Base-by-base conservation (phyloP, 2,113 vertebrate species). In the Pavo muticus region DNA sequence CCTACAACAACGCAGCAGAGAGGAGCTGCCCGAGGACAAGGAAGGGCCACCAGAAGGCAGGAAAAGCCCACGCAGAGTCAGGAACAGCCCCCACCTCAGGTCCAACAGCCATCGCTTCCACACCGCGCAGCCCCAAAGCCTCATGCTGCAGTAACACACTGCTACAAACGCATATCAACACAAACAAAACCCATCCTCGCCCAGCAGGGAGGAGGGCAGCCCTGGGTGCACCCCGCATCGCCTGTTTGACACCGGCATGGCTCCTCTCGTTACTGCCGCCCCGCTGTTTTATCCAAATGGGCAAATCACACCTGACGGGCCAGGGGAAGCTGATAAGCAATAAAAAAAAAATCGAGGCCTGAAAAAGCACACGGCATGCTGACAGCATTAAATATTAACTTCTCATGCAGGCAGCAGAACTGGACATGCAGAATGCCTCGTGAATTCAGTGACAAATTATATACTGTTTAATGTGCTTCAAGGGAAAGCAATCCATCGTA, bases 271-370 rank as follows among this genome's bases (percentile, higher is more conserved):
- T 72, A 56, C 69, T 54, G 52, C 88, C 91, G 82, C 37, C 42
- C 77, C 54, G n/a, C 42, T 32, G 39, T 59, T 90, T 91, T 75
- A 89, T 90, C 83, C 77, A 79, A 39, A 40, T 2, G 69, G 84
- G 61, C 82, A 91, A 91, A 96, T 85, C 73, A 59, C 67, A 88
- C 21, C 56, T 54, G 54, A 65, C 50, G 72, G 81, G 45, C 21
- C 72, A 39, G 60, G 70, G 91, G 44, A 86, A 71, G 83, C 20
- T 64, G 90, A 87, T 84, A 94, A 95, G 94, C 73, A 92, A 77
- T 45, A 82, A 54, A 54, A 52, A 14, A 90, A 74, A 2, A 14
- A 87, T 74, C 50, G 54, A 37, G 11, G 69, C 75, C 87, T 77
- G 91, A 95, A 82, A 29, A 65, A 95, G 47, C 5, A 0, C 68